Evolutionary conservation across 2,888 invertebrate species (phyloP), one percentile per base, ranked within the genome.

Genomic region (Oscheius onirici): DNA sequence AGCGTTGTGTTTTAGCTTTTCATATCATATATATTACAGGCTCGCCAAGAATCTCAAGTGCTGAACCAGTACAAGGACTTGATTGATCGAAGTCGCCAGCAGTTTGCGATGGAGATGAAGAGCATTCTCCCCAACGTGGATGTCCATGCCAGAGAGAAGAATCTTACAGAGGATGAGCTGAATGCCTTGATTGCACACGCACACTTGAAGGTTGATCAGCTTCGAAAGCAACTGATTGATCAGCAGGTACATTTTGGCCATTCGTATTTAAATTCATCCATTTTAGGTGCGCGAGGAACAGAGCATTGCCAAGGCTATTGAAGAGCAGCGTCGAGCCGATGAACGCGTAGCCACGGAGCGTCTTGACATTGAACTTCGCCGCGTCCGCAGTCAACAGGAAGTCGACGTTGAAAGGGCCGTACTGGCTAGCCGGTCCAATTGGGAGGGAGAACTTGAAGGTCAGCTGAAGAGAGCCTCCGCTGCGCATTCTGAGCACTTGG

Each of bases 381-480:
- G 82, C 15, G 73, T 80, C 11, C 65, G 72, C 3, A 71, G 68
- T 28, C 77, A 77, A 43, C 73, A 72, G n/a, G 79, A 80, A 6
- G 52, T 81, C 8, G 80, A 80, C 5, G 74, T 84, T 28, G 84
- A 84, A 51, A 67, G 72, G 61, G 79, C 80, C 69, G 83, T 81
- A 1, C 22, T 74, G 15, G 65, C 69, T 11, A 76, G 63, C 10
- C 72, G 80, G 15, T 65, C 70, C 15, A 61, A 68, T 55, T 90
- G 92, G 28, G 87, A 88, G 63, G 72, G 91, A 58, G 92, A 92
- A 74, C 88, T 95, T 70, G 92, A 93, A 54, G 91, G 91, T 15
- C 93, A 94, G 84, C 88, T 97, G 72, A 93, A 93, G 87, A 91
- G 93, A 65, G 95, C 95, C 85, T 91, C 93, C 1, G 93, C 94